Evolutionary conservation across 2,797 vertebrate species (phyloP).

Genomic region (Notolepis coatsorum): DNA sequence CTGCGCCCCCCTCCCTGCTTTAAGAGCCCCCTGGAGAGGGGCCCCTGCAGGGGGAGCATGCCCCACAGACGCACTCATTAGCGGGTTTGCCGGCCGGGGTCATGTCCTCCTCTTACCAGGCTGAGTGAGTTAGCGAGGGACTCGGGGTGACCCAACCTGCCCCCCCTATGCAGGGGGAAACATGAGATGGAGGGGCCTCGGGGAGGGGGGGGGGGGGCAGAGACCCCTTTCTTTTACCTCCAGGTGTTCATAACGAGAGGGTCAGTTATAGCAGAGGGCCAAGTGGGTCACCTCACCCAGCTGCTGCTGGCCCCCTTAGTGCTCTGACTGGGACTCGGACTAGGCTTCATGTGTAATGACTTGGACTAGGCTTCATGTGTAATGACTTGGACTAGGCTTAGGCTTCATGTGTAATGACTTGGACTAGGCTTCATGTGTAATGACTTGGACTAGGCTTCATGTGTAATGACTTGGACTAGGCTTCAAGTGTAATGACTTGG

Average conservation of each 20-base stretch:
- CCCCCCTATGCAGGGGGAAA: slow-evolving; percentile 36
- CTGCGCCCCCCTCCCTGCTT: slow-evolving; percentile 40
- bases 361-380: too few relatives aligned
- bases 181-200: slow-evolving; percentile 33
- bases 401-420: too few relatives aligned
- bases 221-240: slow-evolving; percentile 18
- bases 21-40: slow-evolving; percentile 61
- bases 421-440: too few relatives aligned
- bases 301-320: background rate
- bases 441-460: too few relatives aligned
- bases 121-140: slow-evolving; percentile 36
- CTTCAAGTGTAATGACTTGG: too few relatives aligned
- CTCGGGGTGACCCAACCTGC: slow-evolving; percentile 30
- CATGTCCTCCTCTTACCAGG: slow-evolving; percentile 45
- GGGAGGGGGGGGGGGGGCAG: slow-evolving; percentile 42
- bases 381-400: too few relatives aligned
- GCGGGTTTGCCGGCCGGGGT: background rate
- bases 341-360: too few relatives aligned
- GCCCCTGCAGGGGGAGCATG: slow-evolving; percentile 45
- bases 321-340: too few relatives aligned
- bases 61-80: slow-evolving; percentile 19
- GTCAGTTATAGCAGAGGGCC: slow-evolving; percentile 14
- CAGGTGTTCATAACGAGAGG: slow-evolving; percentile 42
- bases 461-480: too few relatives aligned
- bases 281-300: background rate